Base-by-base conservation (phyloP, 2,797 vertebrate genomes). In the Centropyge bicolor region DNA sequence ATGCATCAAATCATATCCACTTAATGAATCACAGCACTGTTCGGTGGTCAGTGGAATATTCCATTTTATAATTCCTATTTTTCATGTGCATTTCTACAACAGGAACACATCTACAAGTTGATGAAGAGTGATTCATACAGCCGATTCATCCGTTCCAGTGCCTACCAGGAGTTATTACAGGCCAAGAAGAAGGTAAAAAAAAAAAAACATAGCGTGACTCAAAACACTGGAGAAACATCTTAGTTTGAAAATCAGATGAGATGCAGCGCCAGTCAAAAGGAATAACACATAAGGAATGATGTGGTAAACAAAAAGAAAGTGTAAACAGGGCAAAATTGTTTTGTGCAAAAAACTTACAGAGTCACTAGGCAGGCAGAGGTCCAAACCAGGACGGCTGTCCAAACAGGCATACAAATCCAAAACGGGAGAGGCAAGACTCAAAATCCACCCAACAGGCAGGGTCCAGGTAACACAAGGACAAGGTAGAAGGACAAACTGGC, bases 91-190 rank as follows among this genome's bases (percentile, higher is more conserved):
- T 31, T 70, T 87, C 45, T 76, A 8, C 91, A 88, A 70, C 93
- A 99, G 98, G 98, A 98, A 95, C 98, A 99, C 91, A 99, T 99
- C 95, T 99, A 98, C 95, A 99, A 99, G 92, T 90, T 99, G 96
- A 99, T 99, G 98, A 99, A 99, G 95, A 99, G 98, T 90, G 98
- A 99, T 93, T 99, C 98, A 78, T 99, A 99, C 87, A 98, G 97
- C 86, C 98, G 98, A 93, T 99, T 99, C 95, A 97, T 99, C 94
- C 97, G 98, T 95, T 99, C 98, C 95, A 98, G 96, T 97, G 97
- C 97, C 97, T 99, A 99, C 93, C 98, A 99, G 96, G 97, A 99
- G 93, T 96, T 99, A 94, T 96, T 99, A 95, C 98, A 99, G 96
- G 97, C 98, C 91, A 99, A 98, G 95, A 99, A 98, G 95, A 99